Evolutionary conservation across 2,888 invertebrate genomes (phyloP).

Genomic region (Falcaria lacertinaria): DNA sequence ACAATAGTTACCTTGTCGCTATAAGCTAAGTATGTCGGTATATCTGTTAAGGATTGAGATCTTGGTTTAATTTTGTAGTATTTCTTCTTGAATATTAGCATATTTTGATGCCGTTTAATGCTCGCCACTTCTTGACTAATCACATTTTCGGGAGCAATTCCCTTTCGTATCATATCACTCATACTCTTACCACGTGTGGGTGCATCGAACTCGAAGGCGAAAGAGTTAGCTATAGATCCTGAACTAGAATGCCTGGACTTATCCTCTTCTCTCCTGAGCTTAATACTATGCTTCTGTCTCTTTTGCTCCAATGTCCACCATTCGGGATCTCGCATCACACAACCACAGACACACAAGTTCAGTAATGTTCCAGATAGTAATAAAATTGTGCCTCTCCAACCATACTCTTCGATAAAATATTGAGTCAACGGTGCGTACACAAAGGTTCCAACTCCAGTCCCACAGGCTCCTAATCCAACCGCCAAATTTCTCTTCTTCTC

Average conservation of each 20-base stretch:
- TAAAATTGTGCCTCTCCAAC: slow-evolving; percentile 91
- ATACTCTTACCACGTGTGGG: slow-evolving; percentile 54
- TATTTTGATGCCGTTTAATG: slow-evolving; percentile 46
- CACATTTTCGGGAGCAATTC: slow-evolving; percentile 51
- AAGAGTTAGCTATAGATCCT: slow-evolving; percentile 68
- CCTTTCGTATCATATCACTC: slow-evolving; percentile 50
- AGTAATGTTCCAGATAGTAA: slow-evolving; percentile 91
- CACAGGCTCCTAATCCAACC: slow-evolving; percentile 92
- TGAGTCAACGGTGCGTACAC: slow-evolving; percentile 92
- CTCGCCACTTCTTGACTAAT: slow-evolving; percentile 54
- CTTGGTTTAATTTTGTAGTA: slow-evolving; percentile 29
- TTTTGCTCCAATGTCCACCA: slow-evolving; percentile 86
- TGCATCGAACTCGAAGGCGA: slow-evolving; percentile 56
- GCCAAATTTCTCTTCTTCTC: slow-evolving; percentile 92
- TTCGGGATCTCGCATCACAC: slow-evolving; percentile 92
- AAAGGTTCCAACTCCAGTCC: slow-evolving; percentile 94
- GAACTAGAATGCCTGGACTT: slow-evolving; percentile 73
- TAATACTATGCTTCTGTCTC: slow-evolving; percentile 53
- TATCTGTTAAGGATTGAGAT: slow-evolving; percentile 83
- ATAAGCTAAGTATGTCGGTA: slow-evolving; percentile 86
- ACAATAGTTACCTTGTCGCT: slow-evolving; percentile 80
- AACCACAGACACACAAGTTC: slow-evolving; percentile 91
- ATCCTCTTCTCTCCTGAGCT: slow-evolving; percentile 44
- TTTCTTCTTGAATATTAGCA: slow-evolving; percentile 33
- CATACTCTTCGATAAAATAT: slow-evolving; percentile 86